Evolutionary conservation across 1,140 invertebrate genomes (phyloP).

Genomic region (Rhopalosiphum maidis): DNA sequence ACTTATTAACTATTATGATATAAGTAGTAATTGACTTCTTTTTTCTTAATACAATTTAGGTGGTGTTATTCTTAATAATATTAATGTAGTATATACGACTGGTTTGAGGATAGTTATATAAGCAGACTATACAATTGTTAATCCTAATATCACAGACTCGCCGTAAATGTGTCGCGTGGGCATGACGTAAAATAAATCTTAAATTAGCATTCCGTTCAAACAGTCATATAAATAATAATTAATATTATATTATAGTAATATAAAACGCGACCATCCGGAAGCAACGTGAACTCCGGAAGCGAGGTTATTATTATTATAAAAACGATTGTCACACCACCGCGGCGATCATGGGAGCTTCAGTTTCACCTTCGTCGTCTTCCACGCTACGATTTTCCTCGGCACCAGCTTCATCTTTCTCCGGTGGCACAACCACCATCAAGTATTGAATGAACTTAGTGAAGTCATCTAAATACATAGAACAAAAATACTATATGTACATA

Average conservation of each 20-base stretch:
- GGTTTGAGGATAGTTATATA: background rate
- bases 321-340: background rate
- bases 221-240: background rate
- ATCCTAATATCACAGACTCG: background rate
- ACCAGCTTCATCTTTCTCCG: background rate
- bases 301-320: background rate
- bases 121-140: background rate
- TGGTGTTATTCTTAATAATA: background rate
- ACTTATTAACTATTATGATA: too few relatives aligned
- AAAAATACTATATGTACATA: background rate
- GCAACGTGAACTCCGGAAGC: background rate
- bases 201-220: background rate
- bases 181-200: background rate
- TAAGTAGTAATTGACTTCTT: too few relatives aligned
- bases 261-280: background rate
- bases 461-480: background rate
- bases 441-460: conserved; percentile 12
- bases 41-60: background rate
- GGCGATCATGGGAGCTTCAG: background rate
- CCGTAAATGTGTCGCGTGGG: background rate
- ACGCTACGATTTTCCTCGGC: background rate
- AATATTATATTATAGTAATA: background rate
- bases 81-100: background rate
- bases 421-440: background rate
- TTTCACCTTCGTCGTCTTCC: background rate